A percentile compares a stretch with the other conserved stretches of the same genome.
Conservation (phyloP, 1,140 invertebrate genomes). For the Drosophila pseudoananassae region DNA sequence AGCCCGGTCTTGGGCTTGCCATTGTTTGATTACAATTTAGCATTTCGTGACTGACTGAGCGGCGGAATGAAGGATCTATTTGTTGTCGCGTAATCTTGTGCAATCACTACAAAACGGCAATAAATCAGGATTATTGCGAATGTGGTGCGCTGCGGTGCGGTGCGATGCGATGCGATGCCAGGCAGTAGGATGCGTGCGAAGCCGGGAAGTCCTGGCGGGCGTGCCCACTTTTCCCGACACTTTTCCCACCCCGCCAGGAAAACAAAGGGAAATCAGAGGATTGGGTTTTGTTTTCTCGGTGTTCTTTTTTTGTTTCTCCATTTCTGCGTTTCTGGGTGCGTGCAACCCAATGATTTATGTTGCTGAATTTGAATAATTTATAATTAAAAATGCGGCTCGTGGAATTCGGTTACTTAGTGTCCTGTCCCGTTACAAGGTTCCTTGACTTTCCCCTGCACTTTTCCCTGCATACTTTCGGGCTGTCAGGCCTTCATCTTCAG, state of each 20-base stretch:
- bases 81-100: slow-evolving; percentile 81
- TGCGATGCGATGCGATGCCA: slow-evolving; percentile 57
- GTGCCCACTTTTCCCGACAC: slow-evolving; percentile 51
- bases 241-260: slow-evolving; percentile 33
- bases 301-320: slow-evolving; percentile 3
- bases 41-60: slow-evolving; percentile 76
- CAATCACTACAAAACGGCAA: slow-evolving; percentile 83
- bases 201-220: slow-evolving; percentile 37
- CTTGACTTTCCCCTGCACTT: slow-evolving; percentile 29
- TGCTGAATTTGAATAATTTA: slow-evolving; percentile 81
- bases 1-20: slow-evolving; percentile 33
- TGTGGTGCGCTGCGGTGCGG: slow-evolving; percentile 68
- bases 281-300: slow-evolving; percentile 35
- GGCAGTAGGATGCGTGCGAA: slow-evolving; percentile 61
- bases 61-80: slow-evolving; percentile 81
- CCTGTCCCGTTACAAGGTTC: slow-evolving; percentile 55
- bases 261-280: slow-evolving; percentile 20
- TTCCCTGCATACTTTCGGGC: slow-evolving; percentile 46
- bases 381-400: slow-evolving; percentile 78
- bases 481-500: slow-evolving; percentile 37
- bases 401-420: slow-evolving; percentile 80
- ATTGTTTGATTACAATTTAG: slow-evolving; percentile 83
- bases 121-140: slow-evolving; percentile 84
- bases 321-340: slow-evolving; percentile 50
- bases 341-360: slow-evolving; percentile 78